Evolutionary conservation across 2,888 invertebrate genomes (phyloP).

Genomic region (Dynastes grantii): DNA sequence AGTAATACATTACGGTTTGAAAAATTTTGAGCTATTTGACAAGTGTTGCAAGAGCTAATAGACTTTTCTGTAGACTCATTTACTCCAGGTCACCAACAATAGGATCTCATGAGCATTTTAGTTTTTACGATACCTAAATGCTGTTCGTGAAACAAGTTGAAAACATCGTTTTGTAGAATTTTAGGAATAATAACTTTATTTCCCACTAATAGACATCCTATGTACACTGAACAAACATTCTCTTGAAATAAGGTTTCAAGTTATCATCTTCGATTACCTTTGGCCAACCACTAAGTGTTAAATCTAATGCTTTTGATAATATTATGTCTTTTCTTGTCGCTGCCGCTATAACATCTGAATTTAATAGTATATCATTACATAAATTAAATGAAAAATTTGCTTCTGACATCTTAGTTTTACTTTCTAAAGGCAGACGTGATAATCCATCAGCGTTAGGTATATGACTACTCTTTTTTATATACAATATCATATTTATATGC

Average conservation of each 20-base stretch:
- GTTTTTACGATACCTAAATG: slow-evolving; percentile 6
- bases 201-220: slow-evolving; percentile 8
- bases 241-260: slow-evolving; percentile 12
- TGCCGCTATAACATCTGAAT: slow-evolving; percentile 13
- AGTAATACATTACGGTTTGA: too few relatives aligned
- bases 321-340: slow-evolving; percentile 19
- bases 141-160: not conserved
- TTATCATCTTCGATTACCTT: not conserved
- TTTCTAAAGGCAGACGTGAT: slow-evolving; percentile 17
- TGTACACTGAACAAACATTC: not conserved
- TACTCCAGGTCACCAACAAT: not conserved
- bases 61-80: not conserved
- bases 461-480: slow-evolving; percentile 42
- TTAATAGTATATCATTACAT: slow-evolving; percentile 14
- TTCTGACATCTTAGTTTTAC: slow-evolving; percentile 10
- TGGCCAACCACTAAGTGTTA: slow-evolving; percentile 23
- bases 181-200: slow-evolving; percentile 5
- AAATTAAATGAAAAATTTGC: slow-evolving; percentile 27
- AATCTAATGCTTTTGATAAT: not conserved
- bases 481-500: slow-evolving; percentile 53
- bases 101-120: slow-evolving; percentile 16
- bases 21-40: not conserved
- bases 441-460: slow-evolving; percentile 22
- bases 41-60: not conserved
- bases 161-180: not conserved